These are phyloP conservation scores for Tachina fera DNA, from an alignment of 2,888 invertebrate species.

Conservation along the genomic window DNA sequence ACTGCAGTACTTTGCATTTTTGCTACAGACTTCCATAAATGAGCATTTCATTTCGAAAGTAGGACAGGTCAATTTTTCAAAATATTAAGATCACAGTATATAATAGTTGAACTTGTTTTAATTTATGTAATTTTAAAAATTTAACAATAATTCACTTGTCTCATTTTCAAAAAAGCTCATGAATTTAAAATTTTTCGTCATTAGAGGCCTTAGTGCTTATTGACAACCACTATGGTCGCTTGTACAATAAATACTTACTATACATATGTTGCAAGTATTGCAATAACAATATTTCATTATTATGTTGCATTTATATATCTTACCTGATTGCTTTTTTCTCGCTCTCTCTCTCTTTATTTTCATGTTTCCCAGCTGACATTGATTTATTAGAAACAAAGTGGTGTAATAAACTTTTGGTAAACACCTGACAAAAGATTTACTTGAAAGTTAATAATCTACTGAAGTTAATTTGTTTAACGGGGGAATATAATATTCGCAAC, in stretches of 20 bases:
- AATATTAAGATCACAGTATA: too few species aligned
- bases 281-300: conserved; percentile 29
- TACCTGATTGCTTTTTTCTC: not conserved
- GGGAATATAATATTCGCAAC: conserved; percentile 5
- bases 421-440: conserved; percentile 34
- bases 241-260: not conserved
- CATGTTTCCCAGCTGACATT: conserved; percentile 35
- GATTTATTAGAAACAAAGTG: conserved; percentile 42
- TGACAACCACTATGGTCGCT: not conserved
- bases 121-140: too few species aligned
- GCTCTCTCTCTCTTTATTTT: not conserved
- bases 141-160: too few species aligned
- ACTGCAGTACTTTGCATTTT: too few species aligned
- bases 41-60: too few species aligned
- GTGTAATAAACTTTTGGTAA: conserved; percentile 21
- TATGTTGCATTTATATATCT: conserved; percentile 25
- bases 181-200: too few species aligned
- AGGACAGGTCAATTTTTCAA: too few species aligned
- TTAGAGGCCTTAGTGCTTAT: conserved; percentile 1
- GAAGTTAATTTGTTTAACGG: conserved; percentile 51
- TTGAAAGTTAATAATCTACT: conserved; percentile 24
- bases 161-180: too few species aligned
- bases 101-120: too few species aligned
- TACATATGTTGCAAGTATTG: not conserved
- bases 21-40: too few species aligned